Conservation (phyloP, 2,797 vertebrate genomes). For the Siniperca scherzeri region DNA sequence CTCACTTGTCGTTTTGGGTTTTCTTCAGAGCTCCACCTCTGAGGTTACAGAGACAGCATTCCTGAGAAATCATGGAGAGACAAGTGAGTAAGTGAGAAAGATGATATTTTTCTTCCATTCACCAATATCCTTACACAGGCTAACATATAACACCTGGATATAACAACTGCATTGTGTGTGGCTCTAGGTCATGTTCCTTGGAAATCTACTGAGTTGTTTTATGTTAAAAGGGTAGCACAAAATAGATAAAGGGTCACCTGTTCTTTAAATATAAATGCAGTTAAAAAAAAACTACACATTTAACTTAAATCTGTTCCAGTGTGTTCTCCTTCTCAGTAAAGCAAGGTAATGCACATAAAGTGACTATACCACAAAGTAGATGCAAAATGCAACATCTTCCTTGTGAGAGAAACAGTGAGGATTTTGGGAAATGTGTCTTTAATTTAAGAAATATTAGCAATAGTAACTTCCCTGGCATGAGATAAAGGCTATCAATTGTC, state of each 20-base stretch:
- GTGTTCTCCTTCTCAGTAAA: background rate
- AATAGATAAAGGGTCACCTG: background rate
- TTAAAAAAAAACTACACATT: background rate
- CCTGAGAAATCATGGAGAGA: constrained; percentile 78
- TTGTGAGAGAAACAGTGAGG: background rate
- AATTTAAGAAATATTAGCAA: background rate
- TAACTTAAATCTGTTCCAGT: background rate
- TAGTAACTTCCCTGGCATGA: background rate
- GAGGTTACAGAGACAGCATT: constrained; percentile 97
- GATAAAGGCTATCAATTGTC: background rate
- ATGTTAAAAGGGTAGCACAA: background rate
- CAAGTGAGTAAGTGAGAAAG: constrained; percentile 28
- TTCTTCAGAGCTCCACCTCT: constrained; percentile 97
- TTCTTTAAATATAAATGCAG: background rate
- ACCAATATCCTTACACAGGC: background rate
- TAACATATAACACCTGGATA: background rate
- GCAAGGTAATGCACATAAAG: background rate
- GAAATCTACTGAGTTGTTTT: background rate
- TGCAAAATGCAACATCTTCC: background rate
- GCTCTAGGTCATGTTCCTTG: background rate
- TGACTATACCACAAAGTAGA: background rate
- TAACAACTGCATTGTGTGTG: background rate
- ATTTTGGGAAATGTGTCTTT: constrained; percentile 1
- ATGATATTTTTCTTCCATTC: background rate
- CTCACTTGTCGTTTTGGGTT: constrained; percentile 94